Evolutionary conservation across 2,888 invertebrate genomes (phyloP).

Genomic region (Andrena fulva): DNA sequence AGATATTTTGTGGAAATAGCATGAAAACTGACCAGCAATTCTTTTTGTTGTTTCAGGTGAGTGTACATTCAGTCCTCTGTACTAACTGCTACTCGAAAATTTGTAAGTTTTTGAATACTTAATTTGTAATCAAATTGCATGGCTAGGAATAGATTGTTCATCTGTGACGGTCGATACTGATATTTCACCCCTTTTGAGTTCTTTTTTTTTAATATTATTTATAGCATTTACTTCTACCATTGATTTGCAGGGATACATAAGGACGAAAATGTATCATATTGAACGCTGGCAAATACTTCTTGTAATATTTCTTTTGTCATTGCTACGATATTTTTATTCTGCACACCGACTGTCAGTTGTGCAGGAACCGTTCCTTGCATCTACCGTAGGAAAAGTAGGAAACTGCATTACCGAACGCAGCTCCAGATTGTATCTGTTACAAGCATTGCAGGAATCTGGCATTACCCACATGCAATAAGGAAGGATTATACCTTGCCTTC

Average conservation of each 20-base stretch:
- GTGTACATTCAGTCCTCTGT: background rate
- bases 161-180: background rate
- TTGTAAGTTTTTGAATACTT: slow-evolving; percentile 18
- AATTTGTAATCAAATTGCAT: background rate
- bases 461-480: background rate
- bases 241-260: no score
- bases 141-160: background rate
- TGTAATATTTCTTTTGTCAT: background rate
- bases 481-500: background rate
- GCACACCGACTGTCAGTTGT: background rate
- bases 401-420: background rate
- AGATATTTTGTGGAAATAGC: no score
- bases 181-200: no score
- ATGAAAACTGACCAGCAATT: background rate
- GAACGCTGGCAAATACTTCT: no score
- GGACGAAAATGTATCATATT: no score
- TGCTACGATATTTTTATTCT: background rate
- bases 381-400: background rate
- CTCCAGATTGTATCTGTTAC: background rate
- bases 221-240: background rate
- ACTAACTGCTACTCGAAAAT: background rate
- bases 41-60: slow-evolving; percentile 45
- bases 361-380: background rate
- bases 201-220: no score
- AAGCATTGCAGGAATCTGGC: background rate